Base-by-base conservation (phyloP, 2,888 invertebrate genomes). In the Eilema caniola region DNA sequence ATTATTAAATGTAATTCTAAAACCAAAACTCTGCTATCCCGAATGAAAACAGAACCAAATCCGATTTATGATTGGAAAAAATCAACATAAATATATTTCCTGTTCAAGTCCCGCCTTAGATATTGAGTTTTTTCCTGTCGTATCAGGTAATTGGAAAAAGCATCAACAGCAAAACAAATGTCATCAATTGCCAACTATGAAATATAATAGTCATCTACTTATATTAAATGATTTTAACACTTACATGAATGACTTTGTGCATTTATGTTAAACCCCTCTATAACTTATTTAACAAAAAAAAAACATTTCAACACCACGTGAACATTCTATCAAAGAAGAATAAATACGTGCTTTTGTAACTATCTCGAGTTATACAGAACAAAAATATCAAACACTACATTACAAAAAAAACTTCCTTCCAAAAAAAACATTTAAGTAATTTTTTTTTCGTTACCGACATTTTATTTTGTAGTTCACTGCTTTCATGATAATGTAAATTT, bases 241-340 rank as follows among this genome's bases (percentile, higher is more conserved):
- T 61, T 37, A 47, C 25, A 66, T 57, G 41, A 37, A 61, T 74
- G 67, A 71, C 66, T 80, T 71, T 79, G 80, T 81, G 80, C 80
- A 81, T 73, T 75, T 68, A 25, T n/a, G 60, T 69, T 14, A 20
- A 65, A 71, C 79, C 81, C 74, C 79, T 76, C 74, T 71, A 67
- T 37, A 31, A 4, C 5, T 47, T 7, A 7, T 47, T 2, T 7
- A 53, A 53, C 3, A 53, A 2, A n/a, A 41, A n/a, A 41, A 41
- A 8, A 3, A 53, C 5, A n/a, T 20, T 53, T 53, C n/a, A 53
- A 53, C 1, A 53, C n/a, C n/a, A n/a, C n/a, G 53, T 53, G 2
- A 53, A n/a, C n/a, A n/a, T 53, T 53, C n/a, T 10, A n/a, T 10
- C 14, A 41, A 2, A 53, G 5, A 20, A 53, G 2, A 53, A 28